phyloP scores from a whole-genome alignment of 2,113 vertebrate genomes.

The Elgaria multicarinata region DNA sequence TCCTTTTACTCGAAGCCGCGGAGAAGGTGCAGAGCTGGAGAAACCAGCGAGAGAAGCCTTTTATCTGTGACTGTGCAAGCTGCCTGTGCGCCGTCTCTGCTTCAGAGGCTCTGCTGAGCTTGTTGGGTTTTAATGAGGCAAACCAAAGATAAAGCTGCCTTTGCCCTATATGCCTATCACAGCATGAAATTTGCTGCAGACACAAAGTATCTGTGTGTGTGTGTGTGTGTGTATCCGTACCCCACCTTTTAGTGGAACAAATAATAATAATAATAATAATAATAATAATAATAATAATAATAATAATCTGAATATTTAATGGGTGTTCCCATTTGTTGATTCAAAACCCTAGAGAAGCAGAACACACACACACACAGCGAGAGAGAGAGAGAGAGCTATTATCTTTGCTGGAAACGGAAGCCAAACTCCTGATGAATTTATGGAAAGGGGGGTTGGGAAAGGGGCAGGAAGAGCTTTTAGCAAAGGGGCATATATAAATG shows the following conservation, averaged over 20 bases:
- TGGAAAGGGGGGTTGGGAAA: not conserved
- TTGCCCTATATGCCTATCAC: slow-evolving; percentile 9
- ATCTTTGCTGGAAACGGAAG: not conserved
- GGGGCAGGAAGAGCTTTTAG: not conserved
- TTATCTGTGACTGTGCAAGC: slow-evolving; percentile 7
- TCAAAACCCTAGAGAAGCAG: not conserved
- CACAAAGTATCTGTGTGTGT: not conserved
- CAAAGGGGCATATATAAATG: slow-evolving; percentile 36
- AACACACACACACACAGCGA: not conserved
- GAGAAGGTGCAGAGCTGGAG: not conserved
- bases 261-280: not conserved
- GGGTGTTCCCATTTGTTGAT: not conserved
- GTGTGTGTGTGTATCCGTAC: not conserved
- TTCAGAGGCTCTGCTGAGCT: slow-evolving; percentile 7
- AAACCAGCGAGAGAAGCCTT: not conserved
- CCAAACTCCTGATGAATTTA: not conserved
- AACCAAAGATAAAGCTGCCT: slow-evolving; percentile 13
- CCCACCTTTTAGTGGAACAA: not conserved
- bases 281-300: not conserved
- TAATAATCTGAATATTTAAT: not conserved
- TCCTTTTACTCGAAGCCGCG: not conserved
- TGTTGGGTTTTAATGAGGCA: slow-evolving; percentile 34
- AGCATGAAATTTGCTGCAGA: not conserved
- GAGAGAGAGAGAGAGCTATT: no score
- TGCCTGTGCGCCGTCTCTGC: not conserved